Conservation (phyloP, 2,113 vertebrate species). For the Petrocephalus microphthalmus region DNA sequence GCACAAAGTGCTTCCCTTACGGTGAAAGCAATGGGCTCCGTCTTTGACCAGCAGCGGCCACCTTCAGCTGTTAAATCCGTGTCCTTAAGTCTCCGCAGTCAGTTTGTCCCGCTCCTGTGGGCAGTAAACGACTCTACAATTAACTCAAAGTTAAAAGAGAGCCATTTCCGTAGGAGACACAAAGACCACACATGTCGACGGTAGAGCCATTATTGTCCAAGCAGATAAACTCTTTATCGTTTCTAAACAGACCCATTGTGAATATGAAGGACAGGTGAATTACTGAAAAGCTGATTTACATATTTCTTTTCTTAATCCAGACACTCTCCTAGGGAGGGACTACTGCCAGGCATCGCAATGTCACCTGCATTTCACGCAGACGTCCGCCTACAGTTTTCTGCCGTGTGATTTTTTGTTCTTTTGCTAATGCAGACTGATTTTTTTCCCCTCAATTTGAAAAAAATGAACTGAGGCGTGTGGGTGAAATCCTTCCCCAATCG, state of each 20-base stretch:
- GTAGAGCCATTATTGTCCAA: not conserved
- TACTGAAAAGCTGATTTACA: not conserved
- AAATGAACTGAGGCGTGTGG: not conserved
- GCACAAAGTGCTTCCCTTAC: no score
- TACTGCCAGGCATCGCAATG: not conserved
- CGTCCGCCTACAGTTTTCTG: not conserved
- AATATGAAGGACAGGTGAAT: slow-evolving; percentile 2
- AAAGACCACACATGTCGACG: not conserved
- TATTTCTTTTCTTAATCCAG: not conserved
- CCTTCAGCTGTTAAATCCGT: not conserved
- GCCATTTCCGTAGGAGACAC: not conserved
- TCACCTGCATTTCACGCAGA: not conserved
- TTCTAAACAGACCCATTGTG: not conserved
- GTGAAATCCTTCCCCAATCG: not conserved
- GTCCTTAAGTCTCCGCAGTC: not conserved
- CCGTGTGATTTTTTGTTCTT: not conserved
- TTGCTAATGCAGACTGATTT: not conserved
- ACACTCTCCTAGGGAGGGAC: not conserved
- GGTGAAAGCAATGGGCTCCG: not conserved
- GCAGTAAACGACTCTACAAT: slow-evolving; percentile 4
- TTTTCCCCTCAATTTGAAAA: not conserved
- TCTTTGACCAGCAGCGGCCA: not conserved
- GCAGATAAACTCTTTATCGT: not conserved
- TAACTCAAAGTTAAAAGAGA: not conserved
- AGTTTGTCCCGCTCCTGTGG: not conserved